phyloP scores from a whole-genome alignment of 2,113 vertebrate species.

The Pseudopipra pipra region DNA sequence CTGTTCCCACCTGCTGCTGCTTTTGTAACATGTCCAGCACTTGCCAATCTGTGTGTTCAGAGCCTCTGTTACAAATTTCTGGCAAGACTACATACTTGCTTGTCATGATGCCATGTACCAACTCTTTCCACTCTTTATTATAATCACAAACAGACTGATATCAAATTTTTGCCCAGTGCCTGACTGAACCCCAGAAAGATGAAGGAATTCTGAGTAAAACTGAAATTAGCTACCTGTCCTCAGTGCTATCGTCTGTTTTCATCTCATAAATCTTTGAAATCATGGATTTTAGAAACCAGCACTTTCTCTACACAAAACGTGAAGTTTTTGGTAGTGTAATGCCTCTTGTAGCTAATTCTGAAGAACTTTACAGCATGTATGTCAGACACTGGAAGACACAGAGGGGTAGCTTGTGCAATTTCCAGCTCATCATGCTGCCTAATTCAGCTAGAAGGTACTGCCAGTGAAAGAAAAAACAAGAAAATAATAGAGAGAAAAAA shows the following conservation, averaged over 20 bases:
- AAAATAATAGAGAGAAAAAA: neutral
- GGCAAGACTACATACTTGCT: neutral
- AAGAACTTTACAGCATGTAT: neutral
- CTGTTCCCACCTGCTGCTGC: neutral
- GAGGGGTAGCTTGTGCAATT: neutral
- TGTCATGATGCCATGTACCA: rapidly evolving
- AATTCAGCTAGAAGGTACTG: neutral
- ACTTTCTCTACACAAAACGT: neutral
- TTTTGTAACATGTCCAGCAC: neutral
- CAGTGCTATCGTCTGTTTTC: neutral
- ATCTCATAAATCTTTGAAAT: neutral
- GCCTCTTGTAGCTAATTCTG: neutral
- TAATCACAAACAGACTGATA: neutral
- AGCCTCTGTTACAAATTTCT: neutral
- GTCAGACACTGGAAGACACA: neutral
- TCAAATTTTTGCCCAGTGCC: neutral
- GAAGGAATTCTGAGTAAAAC: neutral
- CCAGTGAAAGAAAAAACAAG: neutral
- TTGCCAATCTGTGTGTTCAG: neutral
- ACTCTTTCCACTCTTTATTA: neutral
- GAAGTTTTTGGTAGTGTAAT: neutral
- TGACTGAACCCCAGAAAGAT: neutral
- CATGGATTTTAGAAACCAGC: neutral
- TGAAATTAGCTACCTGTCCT: neutral
- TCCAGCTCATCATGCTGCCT: neutral